Base-by-base conservation (phyloP, 2,797 vertebrate genomes). In the Echeneis naucrates region DNA sequence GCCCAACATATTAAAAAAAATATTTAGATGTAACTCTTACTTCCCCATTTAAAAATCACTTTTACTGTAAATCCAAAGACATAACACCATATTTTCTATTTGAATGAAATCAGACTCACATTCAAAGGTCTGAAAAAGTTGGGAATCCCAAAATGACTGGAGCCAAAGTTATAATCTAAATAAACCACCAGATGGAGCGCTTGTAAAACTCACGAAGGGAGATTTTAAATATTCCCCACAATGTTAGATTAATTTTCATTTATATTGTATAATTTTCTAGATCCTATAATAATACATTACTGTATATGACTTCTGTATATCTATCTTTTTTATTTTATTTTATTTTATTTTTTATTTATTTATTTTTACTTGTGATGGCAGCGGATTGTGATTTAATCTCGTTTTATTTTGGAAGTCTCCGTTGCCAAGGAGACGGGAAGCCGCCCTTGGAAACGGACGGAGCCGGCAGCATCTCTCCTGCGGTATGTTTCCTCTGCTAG, bases 171-270 rank as follows among this genome's bases (percentile, higher is more conserved):
- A 48, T 32, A 35, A 14, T 40, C 2, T 24, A 42, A 30, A 4
- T 14, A 0, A 19, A 61, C 77, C 89, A 83, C 67, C 75, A 85
- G 90, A 77, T 84, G 81, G 81, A 17, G 81, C 52, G 63, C 27
- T 60, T 70, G 64, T 72, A 51, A 73, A 76, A 68, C 48, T 51
- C 48, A 38, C 51, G 16, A 8, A 26, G 5, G 16, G 10, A 62
- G 4, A 55, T 32, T 2, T 2, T 1, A 17, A 33, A 33, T 14
- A 40, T 16, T 17, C n/a, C n/a, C n/a, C n/a, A n/a, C n/a, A n/a
- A n/a, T n/a, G n/a, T n/a, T n/a, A n/a, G n/a, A n/a, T n/a, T n/a
- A n/a, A n/a, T n/a, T n/a, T n/a, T n/a, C n/a, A n/a, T n/a, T n/a
- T n/a, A n/a, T n/a, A n/a, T n/a, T n/a, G n/a, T n/a, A n/a, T n/a